A percentile compares a stretch with the other conserved stretches of the same genome.
These are phyloP conservation scores for Drosophila recens DNA, from an alignment of 2,888 invertebrate species.

Conservation along the genomic window DNA sequence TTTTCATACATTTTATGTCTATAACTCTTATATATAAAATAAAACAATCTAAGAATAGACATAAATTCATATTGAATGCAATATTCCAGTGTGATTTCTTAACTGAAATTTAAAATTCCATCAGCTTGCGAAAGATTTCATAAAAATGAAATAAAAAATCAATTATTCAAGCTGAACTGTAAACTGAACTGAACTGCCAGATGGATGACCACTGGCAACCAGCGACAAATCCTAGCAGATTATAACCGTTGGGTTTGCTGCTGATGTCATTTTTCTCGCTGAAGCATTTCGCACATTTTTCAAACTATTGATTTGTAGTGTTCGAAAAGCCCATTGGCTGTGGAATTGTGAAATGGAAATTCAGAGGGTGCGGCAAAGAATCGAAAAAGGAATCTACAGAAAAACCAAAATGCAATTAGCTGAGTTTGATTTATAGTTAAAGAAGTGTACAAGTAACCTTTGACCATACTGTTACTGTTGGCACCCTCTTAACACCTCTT, in stretches of 20 bases:
- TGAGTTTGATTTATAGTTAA: slow-evolving; percentile 18
- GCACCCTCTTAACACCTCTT: slow-evolving; percentile 1
- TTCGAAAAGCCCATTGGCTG: slow-evolving; percentile 29
- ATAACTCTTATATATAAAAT: background rate
- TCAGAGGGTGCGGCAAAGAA: slow-evolving; percentile 9
- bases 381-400: background rate
- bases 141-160: slow-evolving; percentile 29
- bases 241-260: slow-evolving; percentile 10
- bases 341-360: background rate
- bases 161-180: slow-evolving; percentile 20
- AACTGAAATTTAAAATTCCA: background rate
- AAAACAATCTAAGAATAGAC: background rate
- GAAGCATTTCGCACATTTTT: slow-evolving; percentile 69
- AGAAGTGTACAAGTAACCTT: slow-evolving; percentile 7
- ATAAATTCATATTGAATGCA: background rate
- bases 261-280: slow-evolving; percentile 60
- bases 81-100: background rate
- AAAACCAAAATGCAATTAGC: slow-evolving; percentile 11
- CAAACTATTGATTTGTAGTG: slow-evolving; percentile 74
- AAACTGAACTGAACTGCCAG: background rate
- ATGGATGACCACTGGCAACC: slow-evolving; percentile 7
- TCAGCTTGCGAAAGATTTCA: slow-evolving; percentile 13
- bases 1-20: background rate
- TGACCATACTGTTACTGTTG: background rate
- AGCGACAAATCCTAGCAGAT: slow-evolving; percentile 13